Evolutionary conservation across 1,140 invertebrate genomes (phyloP).

Genomic region (Stenopsyche tienmushanensis): DNA sequence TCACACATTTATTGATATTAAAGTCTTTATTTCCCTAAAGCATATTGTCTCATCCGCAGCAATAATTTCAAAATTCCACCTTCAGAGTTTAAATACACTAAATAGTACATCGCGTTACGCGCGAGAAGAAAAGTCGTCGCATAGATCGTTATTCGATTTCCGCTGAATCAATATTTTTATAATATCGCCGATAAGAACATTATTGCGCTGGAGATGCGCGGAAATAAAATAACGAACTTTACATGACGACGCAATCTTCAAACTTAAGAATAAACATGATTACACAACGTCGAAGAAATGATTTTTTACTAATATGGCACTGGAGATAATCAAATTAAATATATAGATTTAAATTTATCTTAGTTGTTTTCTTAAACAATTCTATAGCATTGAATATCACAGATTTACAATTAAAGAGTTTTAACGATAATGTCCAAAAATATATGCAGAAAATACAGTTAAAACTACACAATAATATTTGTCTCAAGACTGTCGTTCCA

Average conservation of each 20-base stretch:
- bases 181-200: no score
- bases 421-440: conserved; percentile 23
- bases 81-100: no score
- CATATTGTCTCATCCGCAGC: neutral
- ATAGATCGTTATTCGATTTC: no score
- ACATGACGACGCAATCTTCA: no score
- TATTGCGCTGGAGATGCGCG: no score
- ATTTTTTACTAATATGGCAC: conserved; percentile 25
- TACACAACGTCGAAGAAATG: conserved; percentile 12
- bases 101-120: no score
- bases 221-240: no score
- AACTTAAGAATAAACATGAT: neutral
- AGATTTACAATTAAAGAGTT: conserved; percentile 33
- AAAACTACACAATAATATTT: neutral
- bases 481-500: conserved; percentile 5
- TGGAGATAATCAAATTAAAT: conserved; percentile 29
- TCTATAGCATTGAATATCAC: conserved; percentile 35
- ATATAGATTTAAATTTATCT: conserved; percentile 30
- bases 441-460: neutral
- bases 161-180: no score
- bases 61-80: neutral
- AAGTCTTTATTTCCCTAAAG: conserved; percentile 3
- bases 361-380: conserved; percentile 13
- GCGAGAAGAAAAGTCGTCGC: no score
- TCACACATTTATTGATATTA: no score